phyloP scores from a whole-genome alignment of 1,140 invertebrate genomes.

The Heliconius hermathena region DNA sequence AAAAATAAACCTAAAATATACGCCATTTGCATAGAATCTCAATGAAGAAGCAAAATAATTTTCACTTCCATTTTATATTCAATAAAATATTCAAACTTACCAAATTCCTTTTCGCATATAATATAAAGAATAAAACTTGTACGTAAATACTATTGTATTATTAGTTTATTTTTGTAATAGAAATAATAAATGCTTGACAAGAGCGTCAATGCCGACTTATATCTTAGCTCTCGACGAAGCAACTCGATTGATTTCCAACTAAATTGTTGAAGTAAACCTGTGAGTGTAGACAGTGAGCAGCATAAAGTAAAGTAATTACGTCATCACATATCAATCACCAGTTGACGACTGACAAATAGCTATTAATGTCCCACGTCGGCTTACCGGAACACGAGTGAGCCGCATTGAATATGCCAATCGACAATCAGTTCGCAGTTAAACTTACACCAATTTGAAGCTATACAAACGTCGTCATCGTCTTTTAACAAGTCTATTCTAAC shows the following conservation, averaged over 20 bases:
- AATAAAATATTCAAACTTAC: neutral
- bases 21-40: neutral
- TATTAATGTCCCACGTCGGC: slow-evolving; percentile 63
- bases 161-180: neutral
- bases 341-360: slow-evolving; percentile 72
- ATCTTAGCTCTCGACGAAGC: neutral
- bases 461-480: neutral
- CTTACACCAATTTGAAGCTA: slow-evolving; percentile 48
- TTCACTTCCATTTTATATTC: neutral
- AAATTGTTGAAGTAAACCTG: neutral
- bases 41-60: neutral
- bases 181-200: neutral
- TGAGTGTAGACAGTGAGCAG: neutral
- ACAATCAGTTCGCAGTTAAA: slow-evolving; percentile 60
- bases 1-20: neutral
- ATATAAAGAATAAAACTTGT: neutral
- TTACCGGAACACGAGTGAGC: slow-evolving; percentile 50
- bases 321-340: slow-evolving; percentile 64
- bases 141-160: neutral
- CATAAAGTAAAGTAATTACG: slow-evolving; percentile 58
- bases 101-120: neutral
- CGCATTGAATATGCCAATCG: slow-evolving; percentile 48
- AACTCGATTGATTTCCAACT: neutral
- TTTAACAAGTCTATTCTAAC: neutral
- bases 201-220: too few relatives aligned